Evolutionary conservation across 2,888 invertebrate species (phyloP).

Genomic region (Xanthia icteritia): DNA sequence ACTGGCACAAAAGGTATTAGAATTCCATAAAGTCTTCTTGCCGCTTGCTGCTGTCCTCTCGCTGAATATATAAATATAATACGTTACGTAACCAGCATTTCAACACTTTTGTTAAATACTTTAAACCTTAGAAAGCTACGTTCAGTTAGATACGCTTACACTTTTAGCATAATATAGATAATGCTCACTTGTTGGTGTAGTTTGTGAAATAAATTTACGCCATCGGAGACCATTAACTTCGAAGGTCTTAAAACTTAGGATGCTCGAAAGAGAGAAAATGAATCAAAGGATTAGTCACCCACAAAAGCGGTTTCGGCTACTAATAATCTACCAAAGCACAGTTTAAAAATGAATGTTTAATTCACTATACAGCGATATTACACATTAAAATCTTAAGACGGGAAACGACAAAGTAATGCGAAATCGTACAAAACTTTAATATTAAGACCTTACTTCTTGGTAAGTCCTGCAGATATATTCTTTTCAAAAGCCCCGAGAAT

Average conservation of each 20-base stretch:
- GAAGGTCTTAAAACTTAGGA: no score
- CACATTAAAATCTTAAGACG: neutral
- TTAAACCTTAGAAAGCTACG: constrained; percentile 52
- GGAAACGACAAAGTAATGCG: neutral
- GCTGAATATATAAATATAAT: constrained; percentile 76
- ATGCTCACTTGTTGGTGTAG: neutral
- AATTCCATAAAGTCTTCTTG: constrained; percentile 79
- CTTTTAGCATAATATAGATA: constrained; percentile 30
- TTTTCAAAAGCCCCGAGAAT: constrained; percentile 44
- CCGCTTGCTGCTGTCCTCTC: constrained; percentile 69
- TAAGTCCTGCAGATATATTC: constrained; percentile 12
- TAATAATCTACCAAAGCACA: neutral
- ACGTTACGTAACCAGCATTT: constrained; percentile 70
- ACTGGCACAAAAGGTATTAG: constrained; percentile 73
- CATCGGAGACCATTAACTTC: no score
- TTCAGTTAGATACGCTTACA: constrained; percentile 40
- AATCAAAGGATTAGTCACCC: neutral
- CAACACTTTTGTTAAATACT: constrained; percentile 57
- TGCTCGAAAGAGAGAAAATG: neutral
- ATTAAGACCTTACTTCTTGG: neutral
- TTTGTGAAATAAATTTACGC: neutral
- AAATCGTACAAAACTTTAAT: constrained; percentile 11
- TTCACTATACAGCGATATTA: neutral
- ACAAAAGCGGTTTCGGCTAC: neutral
- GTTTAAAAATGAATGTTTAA: neutral